Evolutionary conservation across 2,797 vertebrate genomes (phyloP).

Genomic region (Tamandua tetradactyla): DNA sequence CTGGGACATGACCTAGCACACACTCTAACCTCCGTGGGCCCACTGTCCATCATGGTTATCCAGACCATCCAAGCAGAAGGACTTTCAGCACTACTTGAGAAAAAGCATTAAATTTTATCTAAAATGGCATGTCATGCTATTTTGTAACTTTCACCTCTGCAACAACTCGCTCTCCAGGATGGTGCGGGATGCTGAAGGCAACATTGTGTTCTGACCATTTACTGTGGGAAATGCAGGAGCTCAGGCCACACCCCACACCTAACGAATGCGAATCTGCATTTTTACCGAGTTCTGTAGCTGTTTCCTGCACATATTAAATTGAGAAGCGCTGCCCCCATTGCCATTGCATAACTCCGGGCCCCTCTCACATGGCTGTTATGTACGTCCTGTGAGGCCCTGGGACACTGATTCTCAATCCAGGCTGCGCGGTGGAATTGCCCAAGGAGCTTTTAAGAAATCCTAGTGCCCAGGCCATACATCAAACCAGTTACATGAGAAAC

Average conservation of each 20-base stretch:
- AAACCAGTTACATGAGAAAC: background rate
- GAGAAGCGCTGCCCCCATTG: rapidly evolving
- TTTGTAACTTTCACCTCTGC: background rate
- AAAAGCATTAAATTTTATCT: background rate
- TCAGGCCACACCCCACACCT: too few relatives aligned
- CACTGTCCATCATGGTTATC: rapidly evolving
- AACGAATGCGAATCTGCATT: background rate
- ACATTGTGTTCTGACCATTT: background rate
- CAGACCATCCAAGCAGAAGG: background rate
- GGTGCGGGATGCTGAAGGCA: too few relatives aligned
- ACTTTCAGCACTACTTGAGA: background rate
- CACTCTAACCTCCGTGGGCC: background rate
- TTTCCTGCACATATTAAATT: rapidly evolving
- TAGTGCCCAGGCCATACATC: rapidly evolving
- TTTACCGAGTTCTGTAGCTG: background rate
- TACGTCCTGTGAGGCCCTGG: background rate
- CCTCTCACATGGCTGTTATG: too few relatives aligned
- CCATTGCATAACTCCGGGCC: rapidly evolving
- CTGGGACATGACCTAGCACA: background rate
- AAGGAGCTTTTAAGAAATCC: background rate
- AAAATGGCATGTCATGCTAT: rapidly evolving
- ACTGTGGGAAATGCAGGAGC: background rate
- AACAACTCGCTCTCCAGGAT: background rate
- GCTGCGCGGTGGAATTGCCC: rapidly evolving
- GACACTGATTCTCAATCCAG: background rate